Conservation (phyloP, 2,888 invertebrate genomes). For the Tetragonula carbonaria region DNA sequence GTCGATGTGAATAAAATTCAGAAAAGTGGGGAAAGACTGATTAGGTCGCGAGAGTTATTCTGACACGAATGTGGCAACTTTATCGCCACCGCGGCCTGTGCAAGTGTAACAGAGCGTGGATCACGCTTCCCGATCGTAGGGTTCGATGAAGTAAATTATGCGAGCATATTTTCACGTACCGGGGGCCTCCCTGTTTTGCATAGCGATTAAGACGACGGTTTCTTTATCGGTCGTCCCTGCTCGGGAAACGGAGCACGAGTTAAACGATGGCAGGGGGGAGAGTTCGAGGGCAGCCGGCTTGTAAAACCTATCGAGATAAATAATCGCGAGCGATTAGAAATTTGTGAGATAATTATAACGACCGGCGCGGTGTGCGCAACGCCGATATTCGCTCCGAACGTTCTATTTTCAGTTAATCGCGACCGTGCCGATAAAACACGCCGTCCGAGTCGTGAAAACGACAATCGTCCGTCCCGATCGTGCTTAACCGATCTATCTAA, state of each 20-base stretch:
- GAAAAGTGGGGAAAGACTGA: not conserved
- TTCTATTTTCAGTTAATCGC: constrained; percentile 45
- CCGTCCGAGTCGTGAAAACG: constrained; percentile 2
- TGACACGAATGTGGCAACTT: not conserved
- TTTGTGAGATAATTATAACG: constrained; percentile 55
- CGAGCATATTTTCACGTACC: constrained; percentile 54
- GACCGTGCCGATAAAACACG: constrained; percentile 25
- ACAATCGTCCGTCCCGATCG: not conserved
- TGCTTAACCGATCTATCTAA: not conserved
- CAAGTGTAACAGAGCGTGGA: constrained; percentile 17
- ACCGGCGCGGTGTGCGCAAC: constrained; percentile 12
- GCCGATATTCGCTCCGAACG: constrained; percentile 19
- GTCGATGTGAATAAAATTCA: not conserved
- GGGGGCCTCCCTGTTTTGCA: constrained; percentile 55
- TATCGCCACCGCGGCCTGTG: not conserved
- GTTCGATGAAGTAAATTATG: constrained; percentile 56
- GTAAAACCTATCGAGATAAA: constrained; percentile 56
- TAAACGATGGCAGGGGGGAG: not conserved
- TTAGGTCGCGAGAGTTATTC: not conserved
- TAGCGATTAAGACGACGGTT: constrained; percentile 54
- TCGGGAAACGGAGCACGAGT: constrained; percentile 35
- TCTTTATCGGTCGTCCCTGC: constrained; percentile 49
- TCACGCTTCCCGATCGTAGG: constrained; percentile 43
- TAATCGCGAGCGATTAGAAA: constrained; percentile 53
- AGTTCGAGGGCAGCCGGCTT: constrained; percentile 12